phyloP scores from a whole-genome alignment of 92 coral and sea anemone species.

The Porites lobata region DNA sequence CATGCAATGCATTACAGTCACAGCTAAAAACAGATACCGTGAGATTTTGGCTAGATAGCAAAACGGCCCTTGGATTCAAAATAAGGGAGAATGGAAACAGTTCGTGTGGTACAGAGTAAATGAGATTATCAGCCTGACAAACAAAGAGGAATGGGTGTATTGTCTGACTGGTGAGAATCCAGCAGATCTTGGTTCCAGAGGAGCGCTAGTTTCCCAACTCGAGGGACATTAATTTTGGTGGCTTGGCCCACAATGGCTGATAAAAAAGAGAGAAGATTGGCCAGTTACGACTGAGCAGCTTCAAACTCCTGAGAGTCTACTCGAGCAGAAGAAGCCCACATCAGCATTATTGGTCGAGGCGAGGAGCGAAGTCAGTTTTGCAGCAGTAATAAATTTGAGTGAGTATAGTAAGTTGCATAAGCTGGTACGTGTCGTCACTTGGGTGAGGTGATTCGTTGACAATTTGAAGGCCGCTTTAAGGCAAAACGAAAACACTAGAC shows the following conservation, averaged over 20 bases:
- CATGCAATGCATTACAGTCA: not conserved
- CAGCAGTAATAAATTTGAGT: constrained; percentile 6
- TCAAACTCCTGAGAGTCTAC: constrained; percentile 26
- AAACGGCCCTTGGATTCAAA: not conserved
- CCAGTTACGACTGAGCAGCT: not conserved
- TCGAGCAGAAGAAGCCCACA: constrained; percentile 23
- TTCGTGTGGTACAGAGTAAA: too few species aligned
- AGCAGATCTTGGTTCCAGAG: not conserved
- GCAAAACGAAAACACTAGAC: too few species aligned
- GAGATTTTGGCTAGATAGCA: too few species aligned
- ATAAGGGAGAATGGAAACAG: not conserved
- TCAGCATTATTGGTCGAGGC: constrained; percentile 1
- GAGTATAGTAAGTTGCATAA: constrained; percentile 23
- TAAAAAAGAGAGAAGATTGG: constrained; percentile 13
- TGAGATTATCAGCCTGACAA: too few species aligned
- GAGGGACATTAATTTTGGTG: constrained; percentile 38
- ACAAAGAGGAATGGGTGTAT: too few species aligned
- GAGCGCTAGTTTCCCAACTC: constrained; percentile 17
- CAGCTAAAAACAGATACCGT: not conserved
- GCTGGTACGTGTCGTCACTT: not conserved
- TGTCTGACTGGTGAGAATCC: too few species aligned
- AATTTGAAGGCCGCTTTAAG: too few species aligned
- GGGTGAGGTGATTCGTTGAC: too few species aligned
- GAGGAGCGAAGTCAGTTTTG: too few species aligned
- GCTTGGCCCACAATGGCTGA: constrained; percentile 21